These are phyloP conservation scores for Antheraea yamamai DNA, from an alignment of 2,888 invertebrate species.

Conservation along the genomic window DNA sequence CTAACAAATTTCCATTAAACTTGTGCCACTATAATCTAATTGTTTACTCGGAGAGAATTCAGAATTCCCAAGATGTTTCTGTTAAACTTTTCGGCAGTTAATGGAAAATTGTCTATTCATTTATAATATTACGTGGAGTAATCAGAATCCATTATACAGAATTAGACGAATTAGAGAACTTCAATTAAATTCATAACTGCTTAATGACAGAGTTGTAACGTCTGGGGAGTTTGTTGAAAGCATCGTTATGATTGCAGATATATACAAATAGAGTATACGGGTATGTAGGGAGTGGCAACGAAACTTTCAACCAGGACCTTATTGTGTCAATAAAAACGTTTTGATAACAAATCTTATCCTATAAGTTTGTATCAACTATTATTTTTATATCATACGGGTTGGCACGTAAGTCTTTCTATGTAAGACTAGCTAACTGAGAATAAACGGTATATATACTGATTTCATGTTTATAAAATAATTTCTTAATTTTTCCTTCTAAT, in stretches of 20 bases:
- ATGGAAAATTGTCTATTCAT: background rate
- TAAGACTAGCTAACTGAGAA: background rate
- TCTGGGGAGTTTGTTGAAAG: background rate
- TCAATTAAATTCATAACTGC: constrained; percentile 5
- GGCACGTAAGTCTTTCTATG: background rate
- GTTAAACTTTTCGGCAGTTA: background rate
- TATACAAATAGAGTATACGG: background rate
- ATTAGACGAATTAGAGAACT: background rate
- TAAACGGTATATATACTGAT: no score
- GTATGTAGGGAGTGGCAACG: background rate
- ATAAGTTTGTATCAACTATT: background rate
- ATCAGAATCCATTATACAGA: background rate
- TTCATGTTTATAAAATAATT: no score
- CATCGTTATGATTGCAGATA: background rate
- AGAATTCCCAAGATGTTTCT: background rate
- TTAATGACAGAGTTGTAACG: background rate
- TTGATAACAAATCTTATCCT: background rate
- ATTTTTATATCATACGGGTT: background rate
- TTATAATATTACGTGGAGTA: background rate
- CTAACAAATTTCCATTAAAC: background rate
- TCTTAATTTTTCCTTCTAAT: background rate
- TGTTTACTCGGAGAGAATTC: background rate
- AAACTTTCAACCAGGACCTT: background rate
- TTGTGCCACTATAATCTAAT: background rate
- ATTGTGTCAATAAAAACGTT: background rate